These are phyloP conservation scores for Protophormia terraenovae DNA, from an alignment of 2,888 invertebrate genomes.

Conservation along the genomic window DNA sequence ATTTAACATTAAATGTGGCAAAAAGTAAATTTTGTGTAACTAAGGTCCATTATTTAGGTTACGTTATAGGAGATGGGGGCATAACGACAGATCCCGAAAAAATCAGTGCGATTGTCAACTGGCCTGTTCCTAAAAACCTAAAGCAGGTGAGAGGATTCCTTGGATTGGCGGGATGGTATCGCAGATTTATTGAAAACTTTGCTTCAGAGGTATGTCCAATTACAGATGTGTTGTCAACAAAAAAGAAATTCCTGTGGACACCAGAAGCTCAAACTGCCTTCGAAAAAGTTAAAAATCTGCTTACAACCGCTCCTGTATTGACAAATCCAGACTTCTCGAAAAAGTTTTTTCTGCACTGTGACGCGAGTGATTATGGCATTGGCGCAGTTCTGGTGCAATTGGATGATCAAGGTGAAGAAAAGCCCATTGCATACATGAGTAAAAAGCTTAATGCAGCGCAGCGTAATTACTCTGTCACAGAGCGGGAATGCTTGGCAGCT, in stretches of 20 bases:
- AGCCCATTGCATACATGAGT: not conserved
- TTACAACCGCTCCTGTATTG: no score
- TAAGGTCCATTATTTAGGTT: no score
- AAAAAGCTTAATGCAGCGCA: slow-evolving; percentile 15
- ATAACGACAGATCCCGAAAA: not conserved
- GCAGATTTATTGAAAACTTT: slow-evolving; percentile 22
- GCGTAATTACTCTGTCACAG: not conserved
- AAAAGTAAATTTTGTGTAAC: no score
- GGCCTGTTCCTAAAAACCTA: slow-evolving; percentile 12
- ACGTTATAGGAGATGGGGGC: no score
- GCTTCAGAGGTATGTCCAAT: not conserved
- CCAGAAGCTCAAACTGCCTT: not conserved
- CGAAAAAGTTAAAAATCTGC: not conserved
- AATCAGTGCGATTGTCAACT: not conserved
- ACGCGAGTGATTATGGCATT: not conserved
- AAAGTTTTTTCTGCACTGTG: not conserved
- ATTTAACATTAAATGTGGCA: no score
- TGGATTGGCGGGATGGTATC: slow-evolving; percentile 22
- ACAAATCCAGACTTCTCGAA: not conserved
- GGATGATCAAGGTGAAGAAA: not conserved
- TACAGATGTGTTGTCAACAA: not conserved
- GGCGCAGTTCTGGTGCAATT: not conserved
- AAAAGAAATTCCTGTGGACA: not conserved
- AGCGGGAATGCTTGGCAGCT: slow-evolving; percentile 16
- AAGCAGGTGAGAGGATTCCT: slow-evolving; percentile 6